These are phyloP conservation scores for Lissonota sp. DNA, from an alignment of 2,888 invertebrate species.

Conservation along the genomic window DNA sequence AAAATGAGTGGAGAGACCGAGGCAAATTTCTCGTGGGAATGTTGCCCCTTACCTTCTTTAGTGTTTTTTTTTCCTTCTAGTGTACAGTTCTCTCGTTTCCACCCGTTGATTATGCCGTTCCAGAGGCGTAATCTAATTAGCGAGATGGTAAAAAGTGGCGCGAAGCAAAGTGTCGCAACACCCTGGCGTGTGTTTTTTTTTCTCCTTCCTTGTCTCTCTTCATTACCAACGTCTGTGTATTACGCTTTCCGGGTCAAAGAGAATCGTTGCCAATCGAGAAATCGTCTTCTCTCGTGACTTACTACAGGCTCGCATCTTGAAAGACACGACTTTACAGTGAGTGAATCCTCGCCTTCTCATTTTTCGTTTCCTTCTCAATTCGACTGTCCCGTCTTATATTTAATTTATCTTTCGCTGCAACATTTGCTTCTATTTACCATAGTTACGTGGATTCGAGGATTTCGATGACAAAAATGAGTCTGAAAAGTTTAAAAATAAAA, in stretches of 20 bases:
- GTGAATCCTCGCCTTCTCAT: slow-evolving; percentile 10
- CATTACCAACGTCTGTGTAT: not conserved
- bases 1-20: slow-evolving; percentile 11
- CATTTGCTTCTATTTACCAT: not conserved
- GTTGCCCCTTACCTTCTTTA: slow-evolving; percentile 38
- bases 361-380: not conserved
- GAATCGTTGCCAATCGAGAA: slow-evolving; percentile 51
- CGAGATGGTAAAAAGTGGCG: slow-evolving; percentile 45
- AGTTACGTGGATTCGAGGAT: not conserved
- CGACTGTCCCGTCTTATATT: not conserved
- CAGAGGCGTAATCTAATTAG: slow-evolving; percentile 53
- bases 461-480: not conserved
- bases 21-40: slow-evolving; percentile 45
- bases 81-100: slow-evolving; percentile 1
- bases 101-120: slow-evolving; percentile 57
- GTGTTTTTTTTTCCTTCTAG: not conserved
- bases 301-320: not conserved
- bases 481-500: too few species aligned
- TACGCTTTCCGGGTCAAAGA: slow-evolving; percentile 49
- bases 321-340: not conserved
- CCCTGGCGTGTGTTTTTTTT: not conserved
- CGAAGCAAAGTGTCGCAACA: slow-evolving; percentile 37
- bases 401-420: not conserved
- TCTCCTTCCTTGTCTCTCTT: slow-evolving; percentile 5
- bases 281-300: slow-evolving; percentile 27